Evolutionary conservation across 2,888 invertebrate genomes (phyloP).

Genomic region (Argynnis bischoffii): DNA sequence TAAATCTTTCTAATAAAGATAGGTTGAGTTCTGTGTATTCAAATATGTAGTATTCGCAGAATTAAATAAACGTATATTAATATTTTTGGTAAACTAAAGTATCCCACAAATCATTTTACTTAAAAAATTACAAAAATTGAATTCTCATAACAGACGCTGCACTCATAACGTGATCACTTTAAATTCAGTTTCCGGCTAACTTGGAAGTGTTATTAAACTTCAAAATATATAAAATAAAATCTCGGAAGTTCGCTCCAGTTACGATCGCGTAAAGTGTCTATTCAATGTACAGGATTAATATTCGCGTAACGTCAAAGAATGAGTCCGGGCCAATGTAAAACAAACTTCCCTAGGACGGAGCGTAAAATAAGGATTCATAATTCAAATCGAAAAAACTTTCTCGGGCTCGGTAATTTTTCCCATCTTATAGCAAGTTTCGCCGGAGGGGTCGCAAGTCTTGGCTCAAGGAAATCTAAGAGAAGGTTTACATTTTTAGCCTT

Average conservation of each 20-base stretch:
- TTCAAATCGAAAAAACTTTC: slow-evolving; percentile 82
- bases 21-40: no score
- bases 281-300: slow-evolving; percentile 63
- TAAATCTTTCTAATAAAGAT: no score
- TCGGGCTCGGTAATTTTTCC: slow-evolving; percentile 77
- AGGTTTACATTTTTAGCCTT: slow-evolving; percentile 82
- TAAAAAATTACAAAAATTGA: neutral
- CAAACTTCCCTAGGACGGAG: slow-evolving; percentile 72
- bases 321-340: slow-evolving; percentile 67
- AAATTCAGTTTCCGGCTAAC: slow-evolving; percentile 23
- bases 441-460: slow-evolving; percentile 72
- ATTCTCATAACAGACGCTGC: neutral
- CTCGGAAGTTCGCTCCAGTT: slow-evolving; percentile 33
- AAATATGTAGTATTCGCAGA: no score
- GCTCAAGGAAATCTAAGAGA: slow-evolving; percentile 76
- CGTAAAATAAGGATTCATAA: slow-evolving; percentile 82
- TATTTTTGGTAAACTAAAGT: no score
- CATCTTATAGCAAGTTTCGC: slow-evolving; percentile 78
- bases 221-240: slow-evolving; percentile 26
- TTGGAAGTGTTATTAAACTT: slow-evolving; percentile 29
- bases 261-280: slow-evolving; percentile 45
- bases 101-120: slow-evolving; percentile 7
- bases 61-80: no score
- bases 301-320: slow-evolving; percentile 65
- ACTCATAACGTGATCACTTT: slow-evolving; percentile 6